Evolutionary conservation across 1,140 invertebrate genomes (phyloP), one percentile per base, ranked within the genome.

Genomic region (Anastrepha ludens): DNA sequence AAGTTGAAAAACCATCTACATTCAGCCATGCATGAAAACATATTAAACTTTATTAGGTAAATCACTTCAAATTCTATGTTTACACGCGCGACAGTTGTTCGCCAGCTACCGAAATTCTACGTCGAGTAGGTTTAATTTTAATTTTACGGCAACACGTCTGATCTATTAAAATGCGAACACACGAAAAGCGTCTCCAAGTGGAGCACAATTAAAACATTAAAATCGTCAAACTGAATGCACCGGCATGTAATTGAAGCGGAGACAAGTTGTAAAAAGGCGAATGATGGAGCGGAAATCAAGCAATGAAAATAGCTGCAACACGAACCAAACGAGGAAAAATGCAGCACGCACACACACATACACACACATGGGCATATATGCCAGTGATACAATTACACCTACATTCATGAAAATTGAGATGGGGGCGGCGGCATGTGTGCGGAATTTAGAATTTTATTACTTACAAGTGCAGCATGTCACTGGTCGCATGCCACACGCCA

Each of bases 131-230:
- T 81, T 20, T 47, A 81, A 55, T 81, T 55, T 9, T 58, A 5
- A 81, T 55, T 81, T 81, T 81, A 81, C 74, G 74, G 44, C 74
- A 81, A 9, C 74, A 81, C 74, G 74, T 81, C 44, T 55, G 47
- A 81, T 55, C 74, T 55, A 81, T 81, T 81, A 55, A 81, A 67
- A 81, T 55, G 74, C 47, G 74, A 81, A 81, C 74, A 81, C 74
- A 81, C 74, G 74, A 81, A 81, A 81, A 81, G 44, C 74, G 74
- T 81, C 47, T 41, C 7, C 44, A 41, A 81, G 74, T 41, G 55
- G 74, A 81, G 29, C 74, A 81, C 44, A 81, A 81, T 81, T 81
- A 81, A 81, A 29, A 20, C 74, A 81, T 81, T 81, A 50, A 74
- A 81, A 81, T 81, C 74, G 47, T 81, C 74, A 81, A 81, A 29